Percentiles rank a stretch among this genome's conserved stretches.
These are phyloP conservation scores for Sminthurinus aureus DNA, from an alignment of 2,888 invertebrate species.

Conservation along the genomic window DNA sequence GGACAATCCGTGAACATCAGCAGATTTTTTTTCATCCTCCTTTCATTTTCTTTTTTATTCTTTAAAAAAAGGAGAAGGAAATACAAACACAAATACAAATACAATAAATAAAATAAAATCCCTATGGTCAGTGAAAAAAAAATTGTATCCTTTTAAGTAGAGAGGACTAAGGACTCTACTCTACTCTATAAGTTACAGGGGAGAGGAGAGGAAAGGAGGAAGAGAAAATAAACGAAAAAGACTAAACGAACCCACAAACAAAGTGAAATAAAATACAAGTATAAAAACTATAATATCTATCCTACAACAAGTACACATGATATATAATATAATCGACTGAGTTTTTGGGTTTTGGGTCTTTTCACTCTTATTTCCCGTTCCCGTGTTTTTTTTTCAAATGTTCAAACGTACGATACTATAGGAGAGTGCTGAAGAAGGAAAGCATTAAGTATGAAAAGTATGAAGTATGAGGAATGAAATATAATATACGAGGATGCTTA, in stretches of 20 bases:
- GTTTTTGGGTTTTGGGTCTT: too few relatives aligned
- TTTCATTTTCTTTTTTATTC: neutral
- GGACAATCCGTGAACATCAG: conserved; percentile 36
- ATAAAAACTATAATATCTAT: too few relatives aligned
- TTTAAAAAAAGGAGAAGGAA: neutral
- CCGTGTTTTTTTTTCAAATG: too few relatives aligned
- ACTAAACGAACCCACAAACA: too few relatives aligned
- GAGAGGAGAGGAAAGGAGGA: neutral
- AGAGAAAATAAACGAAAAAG: too few relatives aligned
- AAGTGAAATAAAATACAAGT: too few relatives aligned
- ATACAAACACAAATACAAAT: neutral
- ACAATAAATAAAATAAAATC: conserved; percentile 1
- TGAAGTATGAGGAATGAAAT: neutral
- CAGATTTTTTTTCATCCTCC: conserved; percentile 26
- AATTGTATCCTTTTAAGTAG: conserved; percentile 3
- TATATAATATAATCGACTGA: too few relatives aligned
- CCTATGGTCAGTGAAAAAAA: conserved; percentile 13
- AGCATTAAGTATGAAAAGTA: neutral
- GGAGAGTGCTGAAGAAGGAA: too few relatives aligned
- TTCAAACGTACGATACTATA: too few relatives aligned
- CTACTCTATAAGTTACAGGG: too few relatives aligned
- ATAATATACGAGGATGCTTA: neutral
- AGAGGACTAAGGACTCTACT: neutral
- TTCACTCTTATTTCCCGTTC: too few relatives aligned
- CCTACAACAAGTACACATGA: too few relatives aligned